Evolutionary conservation across 2,888 invertebrate genomes (phyloP), one percentile per base, ranked within the genome.

Genomic region (Cantharis flavilabris): DNA sequence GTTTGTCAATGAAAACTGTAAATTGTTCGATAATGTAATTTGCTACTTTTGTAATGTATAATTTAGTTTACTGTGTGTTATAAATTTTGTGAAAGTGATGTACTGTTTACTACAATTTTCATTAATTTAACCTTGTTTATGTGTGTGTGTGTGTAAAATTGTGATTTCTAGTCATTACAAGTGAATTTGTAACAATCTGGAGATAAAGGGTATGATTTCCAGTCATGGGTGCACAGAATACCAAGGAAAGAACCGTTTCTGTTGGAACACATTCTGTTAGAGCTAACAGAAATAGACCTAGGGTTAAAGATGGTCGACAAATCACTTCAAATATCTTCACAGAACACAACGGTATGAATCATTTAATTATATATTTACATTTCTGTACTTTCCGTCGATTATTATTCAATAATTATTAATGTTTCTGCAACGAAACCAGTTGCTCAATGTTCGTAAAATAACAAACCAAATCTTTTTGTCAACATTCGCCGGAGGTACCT

Each of bases 291-390:
- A 93, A 91, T 87, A 94, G 95, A 90, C 93, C 93, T 84, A 91
- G 94, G 87, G 91, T 92, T 85, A 95, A 96, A 90, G 96, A 96
- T 91, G 94, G 94, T 88, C 93, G 95, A 88, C 92, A 93, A 85
- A 93, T 95, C 86, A 95, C 96, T 86, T 94, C 96, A 85, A 97
- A 97, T 90, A 96, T 97, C 89, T 97, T 97, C 90, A 97, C 97
- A 63, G 97, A 97, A 90, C 97, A 97, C 89, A 97, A 95, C 90
- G 97, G 97, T 97, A 90, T 93, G 94, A 85, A 81, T 85, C 84
- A 85, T 81, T 81, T 65, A 69, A 69, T 73, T 69, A n/a, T 63
- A 13, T 20, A 73, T 69, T 73, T 73, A 49, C 62, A 1, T 26
- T 5, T 67, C 13, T 23, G 65, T n/a, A 67, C 65, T 26, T 67